Conservation (phyloP, 2,888 invertebrate species). For the Ephialtes manifestator region DNA sequence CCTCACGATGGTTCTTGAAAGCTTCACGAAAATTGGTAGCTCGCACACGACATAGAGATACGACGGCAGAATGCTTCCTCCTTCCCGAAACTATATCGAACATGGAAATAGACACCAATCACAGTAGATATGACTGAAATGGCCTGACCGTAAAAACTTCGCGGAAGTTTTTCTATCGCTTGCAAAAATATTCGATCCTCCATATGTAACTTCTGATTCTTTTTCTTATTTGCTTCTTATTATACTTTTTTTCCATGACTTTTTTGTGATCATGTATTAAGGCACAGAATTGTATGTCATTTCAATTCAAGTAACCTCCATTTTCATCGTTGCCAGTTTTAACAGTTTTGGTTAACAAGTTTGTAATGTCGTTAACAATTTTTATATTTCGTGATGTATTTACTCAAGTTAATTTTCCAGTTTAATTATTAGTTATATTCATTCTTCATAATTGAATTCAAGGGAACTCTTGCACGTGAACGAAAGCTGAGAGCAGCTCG, state of each 20-base stretch:
- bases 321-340: no score
- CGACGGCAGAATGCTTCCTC: neutral
- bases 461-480: neutral
- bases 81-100: neutral
- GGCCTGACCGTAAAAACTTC: conserved; percentile 16
- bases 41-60: conserved; percentile 19
- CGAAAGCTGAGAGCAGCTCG: neutral
- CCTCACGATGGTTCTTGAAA: conserved; percentile 2
- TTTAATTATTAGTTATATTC: neutral
- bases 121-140: conserved; percentile 3
- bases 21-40: conserved; percentile 23
- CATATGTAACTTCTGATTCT: neutral
- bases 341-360: no score
- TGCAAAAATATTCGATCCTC: neutral
- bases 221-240: neutral
- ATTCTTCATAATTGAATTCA: neutral
- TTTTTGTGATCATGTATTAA: neutral
- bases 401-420: neutral
- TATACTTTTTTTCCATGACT: neutral
- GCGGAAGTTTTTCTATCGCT: neutral
- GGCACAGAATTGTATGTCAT: neutral
- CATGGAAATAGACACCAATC: conserved; percentile 8
- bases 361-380: no score
- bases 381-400: no score
- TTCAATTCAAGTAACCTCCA: neutral